Percentiles rank a stretch among this genome's conserved stretches.
These are phyloP conservation scores for Trichomalopsis sarcophagae DNA, from an alignment of 1,140 invertebrate species.

Conservation along the genomic window DNA sequence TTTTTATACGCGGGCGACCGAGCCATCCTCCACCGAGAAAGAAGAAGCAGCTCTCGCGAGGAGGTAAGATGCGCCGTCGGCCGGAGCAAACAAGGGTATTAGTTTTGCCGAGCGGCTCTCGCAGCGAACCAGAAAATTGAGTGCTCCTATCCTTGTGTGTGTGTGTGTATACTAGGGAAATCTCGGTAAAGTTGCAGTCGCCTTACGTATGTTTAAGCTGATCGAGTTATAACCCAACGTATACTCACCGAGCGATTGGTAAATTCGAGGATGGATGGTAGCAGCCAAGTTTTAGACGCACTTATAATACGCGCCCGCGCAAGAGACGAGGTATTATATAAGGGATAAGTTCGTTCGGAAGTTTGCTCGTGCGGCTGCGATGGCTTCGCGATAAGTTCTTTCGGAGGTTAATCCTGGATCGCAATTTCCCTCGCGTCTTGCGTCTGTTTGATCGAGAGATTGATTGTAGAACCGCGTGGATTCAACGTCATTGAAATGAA, in stretches of 20 bases:
- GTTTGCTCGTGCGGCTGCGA: not conserved
- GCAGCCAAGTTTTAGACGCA: not conserved
- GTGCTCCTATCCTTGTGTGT: not conserved
- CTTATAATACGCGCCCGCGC: not conserved
- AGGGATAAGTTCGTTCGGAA: not conserved
- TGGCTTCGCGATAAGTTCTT: not conserved
- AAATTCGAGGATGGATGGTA: not conserved
- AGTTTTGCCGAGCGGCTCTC: slow-evolving; percentile 10
- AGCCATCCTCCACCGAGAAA: not conserved
- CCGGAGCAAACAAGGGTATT: slow-evolving; percentile 36
- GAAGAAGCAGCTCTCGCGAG: no score
- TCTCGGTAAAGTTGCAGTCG: not conserved
- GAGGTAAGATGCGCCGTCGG: not conserved
- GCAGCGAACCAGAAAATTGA: not conserved
- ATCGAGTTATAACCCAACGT: not conserved
- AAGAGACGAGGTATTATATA: not conserved
- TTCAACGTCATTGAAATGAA: no score
- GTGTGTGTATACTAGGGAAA: not conserved
- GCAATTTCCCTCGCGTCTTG: not conserved
- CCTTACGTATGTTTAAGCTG: not conserved
- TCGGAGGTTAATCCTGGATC: not conserved
- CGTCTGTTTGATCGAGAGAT: not conserved
- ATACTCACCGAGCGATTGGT: not conserved
- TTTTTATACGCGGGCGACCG: slow-evolving; percentile 24
- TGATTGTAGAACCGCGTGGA: not conserved